Evolutionary conservation across 2,797 vertebrate genomes (phyloP).

Genomic region (Pseudochaenichthys georgianus): DNA sequence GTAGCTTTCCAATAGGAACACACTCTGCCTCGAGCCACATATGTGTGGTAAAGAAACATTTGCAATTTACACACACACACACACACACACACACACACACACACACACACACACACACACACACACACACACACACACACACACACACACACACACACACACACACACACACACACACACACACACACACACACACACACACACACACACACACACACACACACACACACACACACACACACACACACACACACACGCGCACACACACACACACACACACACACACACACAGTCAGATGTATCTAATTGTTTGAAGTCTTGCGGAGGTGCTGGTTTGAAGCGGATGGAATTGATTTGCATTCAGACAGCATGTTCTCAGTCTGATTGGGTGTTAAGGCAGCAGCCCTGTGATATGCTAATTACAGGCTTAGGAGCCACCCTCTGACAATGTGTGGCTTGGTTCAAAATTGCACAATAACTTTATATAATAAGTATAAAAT

Average conservation of each 20-base stretch:
- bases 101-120: not conserved
- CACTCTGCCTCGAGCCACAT: conserved; percentile 35
- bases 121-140: not conserved
- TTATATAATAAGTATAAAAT: too few species aligned
- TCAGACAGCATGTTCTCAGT: conserved; percentile 32
- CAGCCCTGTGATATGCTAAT: conserved; percentile 63
- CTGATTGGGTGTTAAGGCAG: conserved; percentile 61
- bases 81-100: conserved; percentile 4
- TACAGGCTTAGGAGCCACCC: conserved; percentile 28
- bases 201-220: not conserved
- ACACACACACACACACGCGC: not conserved
- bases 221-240: not conserved
- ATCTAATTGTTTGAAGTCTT: conserved; percentile 27
- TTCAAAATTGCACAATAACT: too few species aligned
- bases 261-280: not conserved
- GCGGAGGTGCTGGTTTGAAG: conserved; percentile 11
- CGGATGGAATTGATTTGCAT: conserved; percentile 53
- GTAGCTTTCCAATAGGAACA: conserved; percentile 46
- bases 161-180: too few species aligned
- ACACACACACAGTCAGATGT: not conserved
- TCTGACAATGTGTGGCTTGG: conserved; percentile 2
- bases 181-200: not conserved
- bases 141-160: not conserved
- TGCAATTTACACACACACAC: not conserved
- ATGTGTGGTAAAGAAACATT: not conserved